These are phyloP conservation scores for Sturnira hondurensis DNA, from an alignment of 2,113 vertebrate genomes.

Conservation along the genomic window DNA sequence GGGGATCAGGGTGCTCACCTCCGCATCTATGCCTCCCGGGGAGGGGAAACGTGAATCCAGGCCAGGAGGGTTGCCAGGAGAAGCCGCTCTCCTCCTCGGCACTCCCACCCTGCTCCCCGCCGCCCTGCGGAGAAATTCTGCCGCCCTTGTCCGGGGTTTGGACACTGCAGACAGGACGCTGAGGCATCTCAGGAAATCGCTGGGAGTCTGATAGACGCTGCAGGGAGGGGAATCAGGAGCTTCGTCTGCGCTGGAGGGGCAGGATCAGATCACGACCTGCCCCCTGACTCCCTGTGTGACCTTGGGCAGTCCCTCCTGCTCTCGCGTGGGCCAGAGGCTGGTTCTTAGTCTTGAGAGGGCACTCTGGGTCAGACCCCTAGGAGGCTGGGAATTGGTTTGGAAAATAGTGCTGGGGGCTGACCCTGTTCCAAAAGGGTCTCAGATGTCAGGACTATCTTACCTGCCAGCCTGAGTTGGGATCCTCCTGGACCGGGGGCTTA, in stretches of 20 bases:
- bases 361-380: neutral
- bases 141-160: neutral
- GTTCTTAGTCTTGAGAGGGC: neutral
- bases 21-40: neutral
- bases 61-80: neutral
- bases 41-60: neutral
- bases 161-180: neutral
- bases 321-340: no score
- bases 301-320: neutral
- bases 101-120: neutral
- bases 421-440: rapidly evolving
- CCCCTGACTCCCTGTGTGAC: neutral
- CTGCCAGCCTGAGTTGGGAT: neutral
- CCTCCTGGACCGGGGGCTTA: neutral
- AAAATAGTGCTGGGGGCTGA: neutral
- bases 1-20: neutral
- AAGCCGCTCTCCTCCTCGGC: neutral
- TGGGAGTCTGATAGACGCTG: neutral
- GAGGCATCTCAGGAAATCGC: constrained; percentile 58
- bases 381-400: neutral
- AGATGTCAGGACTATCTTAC: neutral
- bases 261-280: neutral
- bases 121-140: neutral
- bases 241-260: neutral
- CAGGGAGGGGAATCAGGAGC: neutral